Conservation (phyloP, 2,113 vertebrate species). For the Poicephalus gulielmi region DNA sequence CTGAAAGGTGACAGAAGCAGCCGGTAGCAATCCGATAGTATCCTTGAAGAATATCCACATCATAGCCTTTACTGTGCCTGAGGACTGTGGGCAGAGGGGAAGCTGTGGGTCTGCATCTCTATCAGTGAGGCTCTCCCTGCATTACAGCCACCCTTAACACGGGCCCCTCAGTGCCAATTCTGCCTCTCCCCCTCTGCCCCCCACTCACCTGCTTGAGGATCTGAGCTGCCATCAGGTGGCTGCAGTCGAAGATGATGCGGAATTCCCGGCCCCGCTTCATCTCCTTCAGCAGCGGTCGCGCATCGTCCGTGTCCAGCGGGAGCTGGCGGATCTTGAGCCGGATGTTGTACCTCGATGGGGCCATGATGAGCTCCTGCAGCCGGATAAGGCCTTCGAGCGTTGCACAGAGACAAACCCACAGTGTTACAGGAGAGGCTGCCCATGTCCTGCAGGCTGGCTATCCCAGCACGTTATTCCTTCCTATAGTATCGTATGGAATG, state of each 20-base stretch:
- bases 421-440: background rate
- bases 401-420: constrained; percentile 8
- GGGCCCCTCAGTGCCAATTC: rapidly evolving
- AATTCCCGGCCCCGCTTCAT: constrained; percentile 97
- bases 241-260: constrained; percentile 98
- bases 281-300: constrained; percentile 93
- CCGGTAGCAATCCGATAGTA: background rate
- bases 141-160: rapidly evolving
- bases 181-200: rapidly evolving
- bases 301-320: constrained; percentile 88
- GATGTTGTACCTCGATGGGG: constrained; percentile 95
- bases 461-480: no score
- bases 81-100: rapidly evolving
- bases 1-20: background rate
- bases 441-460: background rate
- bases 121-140: rapidly evolving
- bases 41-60: rapidly evolving
- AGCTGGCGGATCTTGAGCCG: constrained; percentile 98
- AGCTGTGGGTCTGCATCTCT: background rate
- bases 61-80: rapidly evolving
- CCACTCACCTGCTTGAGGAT: constrained; percentile 90
- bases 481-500: background rate
- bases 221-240: constrained; percentile 95
- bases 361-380: constrained; percentile 98
- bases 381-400: constrained; percentile 87